A percentile compares a stretch with the other conserved stretches of the same genome.
These are phyloP conservation scores for Romanogobio albipinnatus DNA, from an alignment of 2,113 vertebrate genomes.

Conservation along the genomic window DNA sequence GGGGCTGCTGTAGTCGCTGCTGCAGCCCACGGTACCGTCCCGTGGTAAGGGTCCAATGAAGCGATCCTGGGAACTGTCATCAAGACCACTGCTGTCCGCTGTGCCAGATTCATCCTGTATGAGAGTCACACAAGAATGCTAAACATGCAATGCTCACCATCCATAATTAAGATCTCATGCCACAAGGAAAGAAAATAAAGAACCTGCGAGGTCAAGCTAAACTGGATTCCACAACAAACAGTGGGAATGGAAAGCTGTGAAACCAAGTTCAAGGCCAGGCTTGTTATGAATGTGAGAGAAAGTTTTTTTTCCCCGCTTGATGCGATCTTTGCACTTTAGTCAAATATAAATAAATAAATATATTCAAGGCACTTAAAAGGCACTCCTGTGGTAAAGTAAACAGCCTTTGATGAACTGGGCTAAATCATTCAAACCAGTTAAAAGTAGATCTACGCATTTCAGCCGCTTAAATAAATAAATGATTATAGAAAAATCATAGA, in stretches of 20 bases:
- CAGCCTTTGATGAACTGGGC: no score
- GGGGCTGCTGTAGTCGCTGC: constrained; percentile 90
- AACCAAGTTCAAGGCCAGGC: neutral
- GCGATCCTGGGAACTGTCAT: constrained; percentile 86
- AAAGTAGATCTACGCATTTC: no score
- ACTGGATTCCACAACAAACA: neutral
- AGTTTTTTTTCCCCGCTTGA: fast-evolving
- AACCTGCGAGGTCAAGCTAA: neutral
- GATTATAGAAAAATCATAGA: neutral
- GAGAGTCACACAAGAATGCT: neutral
- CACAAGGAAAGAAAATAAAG: neutral
- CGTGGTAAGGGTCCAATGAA: constrained; percentile 92
- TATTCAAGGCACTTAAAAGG: no score
- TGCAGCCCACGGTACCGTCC: constrained; percentile 86
- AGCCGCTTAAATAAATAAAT: no score
- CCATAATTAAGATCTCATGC: neutral
- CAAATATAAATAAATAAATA: neutral
- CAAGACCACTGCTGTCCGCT: constrained; percentile 80
- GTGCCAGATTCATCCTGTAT: constrained; percentile 85
- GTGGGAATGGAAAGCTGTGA: neutral
- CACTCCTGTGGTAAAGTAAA: no score
- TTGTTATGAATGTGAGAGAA: no score
- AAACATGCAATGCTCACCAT: neutral
- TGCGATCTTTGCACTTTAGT: neutral
- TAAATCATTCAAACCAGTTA: no score